Conservation (phyloP, 2,888 invertebrate genomes). For the Synanthedon myopaeformis region DNA sequence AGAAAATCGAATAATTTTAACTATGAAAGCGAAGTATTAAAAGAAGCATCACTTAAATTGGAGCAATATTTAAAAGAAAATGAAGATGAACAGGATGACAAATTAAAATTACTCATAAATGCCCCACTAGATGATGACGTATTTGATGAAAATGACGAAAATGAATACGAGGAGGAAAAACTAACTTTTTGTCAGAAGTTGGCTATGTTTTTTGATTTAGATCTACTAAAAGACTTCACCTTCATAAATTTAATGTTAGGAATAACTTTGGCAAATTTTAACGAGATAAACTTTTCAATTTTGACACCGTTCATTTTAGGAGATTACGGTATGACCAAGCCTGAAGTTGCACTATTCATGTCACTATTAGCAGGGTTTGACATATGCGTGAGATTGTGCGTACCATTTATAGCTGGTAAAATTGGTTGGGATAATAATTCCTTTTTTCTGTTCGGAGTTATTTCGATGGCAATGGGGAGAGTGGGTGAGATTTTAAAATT, state of each 20-base stretch:
- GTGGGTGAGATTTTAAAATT: constrained; percentile 51
- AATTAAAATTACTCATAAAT: constrained; percentile 40
- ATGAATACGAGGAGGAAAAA: constrained; percentile 23
- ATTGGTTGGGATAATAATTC: constrained; percentile 78
- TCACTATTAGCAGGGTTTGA: constrained; percentile 76
- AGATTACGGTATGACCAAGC: constrained; percentile 72
- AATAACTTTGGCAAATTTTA: constrained; percentile 77
- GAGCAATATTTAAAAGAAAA: constrained; percentile 59
- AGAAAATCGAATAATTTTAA: constrained; percentile 70
- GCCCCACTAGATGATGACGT: constrained; percentile 37
- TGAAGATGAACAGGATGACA: constrained; percentile 32
- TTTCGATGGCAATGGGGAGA: constrained; percentile 75
- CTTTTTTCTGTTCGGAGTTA: constrained; percentile 77
- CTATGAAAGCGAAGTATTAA: constrained; percentile 70
- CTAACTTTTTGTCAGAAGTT: constrained; percentile 67
- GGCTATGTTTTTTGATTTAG: constrained; percentile 76
- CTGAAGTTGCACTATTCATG: constrained; percentile 76
- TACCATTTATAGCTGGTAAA: constrained; percentile 77
- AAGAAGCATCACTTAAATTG: constrained; percentile 66
- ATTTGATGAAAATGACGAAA: constrained; percentile 23
- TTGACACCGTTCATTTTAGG: constrained; percentile 79
- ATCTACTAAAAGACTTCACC: constrained; percentile 75
- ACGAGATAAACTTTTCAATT: constrained; percentile 79
- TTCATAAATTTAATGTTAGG: constrained; percentile 80
- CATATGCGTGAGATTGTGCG: constrained; percentile 73